These are phyloP conservation scores for Malthinus flaveolus DNA, from an alignment of 2,888 invertebrate species.

Conservation along the genomic window DNA sequence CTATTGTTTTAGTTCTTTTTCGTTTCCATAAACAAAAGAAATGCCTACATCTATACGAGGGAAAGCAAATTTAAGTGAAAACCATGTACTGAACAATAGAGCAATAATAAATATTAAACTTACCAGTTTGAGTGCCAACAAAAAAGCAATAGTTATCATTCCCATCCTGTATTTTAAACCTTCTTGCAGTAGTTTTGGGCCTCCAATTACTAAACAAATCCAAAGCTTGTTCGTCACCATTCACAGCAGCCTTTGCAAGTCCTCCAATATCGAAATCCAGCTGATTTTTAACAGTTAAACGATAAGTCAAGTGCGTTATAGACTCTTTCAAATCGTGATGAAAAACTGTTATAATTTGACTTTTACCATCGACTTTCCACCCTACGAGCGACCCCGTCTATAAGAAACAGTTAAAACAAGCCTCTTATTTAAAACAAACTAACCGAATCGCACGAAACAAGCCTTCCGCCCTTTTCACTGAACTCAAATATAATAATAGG, in stretches of 20 bases:
- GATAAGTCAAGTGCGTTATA: constrained; percentile 77
- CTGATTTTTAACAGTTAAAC: constrained; percentile 62
- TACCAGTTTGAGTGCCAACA: constrained; percentile 68
- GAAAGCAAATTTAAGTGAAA: too few relatives aligned
- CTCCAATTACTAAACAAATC: constrained; percentile 89
- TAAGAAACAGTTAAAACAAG: not conserved
- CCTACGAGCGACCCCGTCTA: constrained; percentile 82
- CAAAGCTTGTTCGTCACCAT: constrained; percentile 85
- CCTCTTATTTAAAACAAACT: constrained; percentile 29
- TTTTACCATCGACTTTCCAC: constrained; percentile 86
- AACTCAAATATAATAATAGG: constrained; percentile 68
- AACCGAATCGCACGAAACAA: constrained; percentile 84
- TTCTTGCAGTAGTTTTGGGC: constrained; percentile 77
- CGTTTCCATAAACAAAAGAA: too few relatives aligned
- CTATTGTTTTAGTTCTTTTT: too few relatives aligned
- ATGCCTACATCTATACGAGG: too few relatives aligned
- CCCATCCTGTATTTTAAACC: constrained; percentile 63
- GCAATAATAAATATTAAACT: too few relatives aligned
- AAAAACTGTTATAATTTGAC: constrained; percentile 79
- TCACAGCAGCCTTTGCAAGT: constrained; percentile 77
- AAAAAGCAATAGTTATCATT: constrained; percentile 79
- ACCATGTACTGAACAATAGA: too few relatives aligned
- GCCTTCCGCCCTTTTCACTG: constrained; percentile 80
- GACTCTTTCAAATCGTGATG: constrained; percentile 86
- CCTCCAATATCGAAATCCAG: constrained; percentile 57